Evolutionary conservation across 1,140 invertebrate species (phyloP), one percentile per base, ranked within the genome.

Genomic region (Cherax quadricarinatus): DNA sequence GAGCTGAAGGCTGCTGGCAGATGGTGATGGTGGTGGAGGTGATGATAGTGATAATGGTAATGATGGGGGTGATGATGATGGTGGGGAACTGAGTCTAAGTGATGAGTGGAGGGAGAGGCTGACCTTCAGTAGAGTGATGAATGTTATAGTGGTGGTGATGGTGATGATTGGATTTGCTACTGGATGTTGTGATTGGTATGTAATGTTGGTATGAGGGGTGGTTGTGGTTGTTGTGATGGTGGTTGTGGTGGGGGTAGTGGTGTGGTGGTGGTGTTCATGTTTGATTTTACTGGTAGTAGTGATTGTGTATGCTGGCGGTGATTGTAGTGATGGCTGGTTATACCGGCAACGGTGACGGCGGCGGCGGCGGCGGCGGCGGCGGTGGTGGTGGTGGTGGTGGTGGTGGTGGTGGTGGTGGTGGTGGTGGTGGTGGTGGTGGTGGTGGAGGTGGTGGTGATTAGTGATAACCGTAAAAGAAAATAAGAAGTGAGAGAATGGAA

Each of bases 1-100:
- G 30, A 41, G 30, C 30, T 41, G 30, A 41, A 41, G 30, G 30
- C 30, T 41, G 30, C 30, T n/a, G 16, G 24, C n/a, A 66, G 84
- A 21, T 53, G 80, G 80, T 82, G 80, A 82, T 53, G 80, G 80
- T 79, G 78, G 24, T 79, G n/a, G 30, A 57, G 53, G 14, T 57
- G 53, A 14, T 53, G 49, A 83, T 21, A 10, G 48, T 53, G 81
- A 49, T 57, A 41, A 24, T 48, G 53, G 53, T 57, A 57, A 10
- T 57, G 53, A 10, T 9, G 53, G 9, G 53, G 53, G 53, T 57
- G 53, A 57, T 57, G 53, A 1, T 83, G 82, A 24, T 16, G 21
- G 82, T 24, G 82, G 24, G 5, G 60, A 7, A 4, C 4, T 84
- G 14, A 16, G 9, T 57, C 1, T 62, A 66, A 21, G 4, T n/a